Evolutionary conservation across 2,888 invertebrate species (phyloP).

Genomic region (Himalopsyche japonica): DNA sequence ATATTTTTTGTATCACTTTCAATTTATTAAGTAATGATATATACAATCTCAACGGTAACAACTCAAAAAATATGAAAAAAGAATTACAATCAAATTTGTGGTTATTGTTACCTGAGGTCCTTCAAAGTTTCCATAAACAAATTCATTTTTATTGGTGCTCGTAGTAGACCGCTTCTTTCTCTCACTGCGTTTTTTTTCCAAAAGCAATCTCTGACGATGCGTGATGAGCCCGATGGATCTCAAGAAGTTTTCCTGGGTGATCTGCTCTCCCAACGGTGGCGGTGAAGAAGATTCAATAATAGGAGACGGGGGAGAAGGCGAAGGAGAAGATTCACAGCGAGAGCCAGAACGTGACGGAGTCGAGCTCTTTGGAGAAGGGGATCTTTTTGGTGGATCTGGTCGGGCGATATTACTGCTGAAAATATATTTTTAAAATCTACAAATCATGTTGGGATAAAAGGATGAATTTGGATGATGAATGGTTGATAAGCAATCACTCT

Average conservation of each 20-base stretch:
- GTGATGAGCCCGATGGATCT: slow-evolving; percentile 55
- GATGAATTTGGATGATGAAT: not conserved
- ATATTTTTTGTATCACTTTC: no score
- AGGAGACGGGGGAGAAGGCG: slow-evolving; percentile 53
- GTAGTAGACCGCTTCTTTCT: slow-evolving; percentile 51
- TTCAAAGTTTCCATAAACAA: slow-evolving; percentile 53
- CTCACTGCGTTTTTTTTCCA: slow-evolving; percentile 54
- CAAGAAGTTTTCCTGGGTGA: slow-evolving; percentile 53
- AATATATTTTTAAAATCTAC: not conserved
- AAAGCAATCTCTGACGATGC: slow-evolving; percentile 50
- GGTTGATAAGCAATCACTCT: not conserved
- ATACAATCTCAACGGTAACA: no score
- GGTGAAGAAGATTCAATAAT: slow-evolving; percentile 45
- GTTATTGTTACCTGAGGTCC: slow-evolving; percentile 45
- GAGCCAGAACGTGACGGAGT: slow-evolving; percentile 37
- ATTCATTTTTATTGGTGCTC: slow-evolving; percentile 54
- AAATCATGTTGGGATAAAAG: not conserved
- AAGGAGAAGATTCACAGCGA: slow-evolving; percentile 36
- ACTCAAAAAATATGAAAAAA: no score
- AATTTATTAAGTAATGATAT: no score
- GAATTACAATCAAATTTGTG: not conserved
- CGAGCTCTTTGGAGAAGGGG: slow-evolving; percentile 34
- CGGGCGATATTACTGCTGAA: not conserved
- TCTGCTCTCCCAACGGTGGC: slow-evolving; percentile 48
- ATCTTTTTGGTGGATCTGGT: slow-evolving; percentile 6